Percentiles rank a stretch among this genome's conserved stretches.
Evolutionary conservation across 2,888 invertebrate species (phyloP).

Genomic region (Phortica okadai): DNA sequence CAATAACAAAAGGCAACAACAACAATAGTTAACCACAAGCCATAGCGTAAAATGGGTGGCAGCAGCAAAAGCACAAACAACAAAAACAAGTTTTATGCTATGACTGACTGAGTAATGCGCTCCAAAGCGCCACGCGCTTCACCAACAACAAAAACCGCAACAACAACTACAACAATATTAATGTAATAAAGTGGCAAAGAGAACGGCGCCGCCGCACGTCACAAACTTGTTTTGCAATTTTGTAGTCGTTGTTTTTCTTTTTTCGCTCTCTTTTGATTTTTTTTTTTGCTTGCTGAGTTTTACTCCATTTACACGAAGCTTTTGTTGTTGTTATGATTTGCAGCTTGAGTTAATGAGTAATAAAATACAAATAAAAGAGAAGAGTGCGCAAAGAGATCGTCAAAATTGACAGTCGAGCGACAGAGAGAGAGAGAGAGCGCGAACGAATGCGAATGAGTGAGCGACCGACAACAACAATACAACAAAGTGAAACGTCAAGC

Average conservation of each 20-base stretch:
- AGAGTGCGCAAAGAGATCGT: neutral
- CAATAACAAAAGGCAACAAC: conserved; percentile 14
- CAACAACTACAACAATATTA: conserved; percentile 40
- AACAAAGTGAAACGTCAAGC: conserved; percentile 25
- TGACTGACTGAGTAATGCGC: conserved; percentile 12
- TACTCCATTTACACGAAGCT: neutral
- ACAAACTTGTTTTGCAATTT: conserved; percentile 59
- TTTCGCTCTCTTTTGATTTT: neutral
- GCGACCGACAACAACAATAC: neutral
- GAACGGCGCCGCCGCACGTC: conserved; percentile 52
- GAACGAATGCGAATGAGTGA: neutral
- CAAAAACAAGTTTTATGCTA: no score
- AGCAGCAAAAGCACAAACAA: neutral
- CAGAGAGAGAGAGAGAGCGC: neutral
- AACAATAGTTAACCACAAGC: conserved; percentile 31
- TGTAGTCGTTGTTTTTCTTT: neutral
- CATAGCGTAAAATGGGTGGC: neutral
- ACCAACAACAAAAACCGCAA: conserved; percentile 39
- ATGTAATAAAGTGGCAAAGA: conserved; percentile 20
- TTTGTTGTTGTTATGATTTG: neutral
- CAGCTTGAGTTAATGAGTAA: neutral
- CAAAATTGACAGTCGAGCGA: neutral
- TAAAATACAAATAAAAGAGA: neutral
- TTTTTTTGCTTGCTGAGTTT: neutral
- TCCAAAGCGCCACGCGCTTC: conserved; percentile 16